Percentiles rank a stretch among this genome's conserved stretches.
These are phyloP conservation scores for Oreonectes daqikongensis DNA, from an alignment of 2,797 vertebrate species.

Conservation along the genomic window DNA sequence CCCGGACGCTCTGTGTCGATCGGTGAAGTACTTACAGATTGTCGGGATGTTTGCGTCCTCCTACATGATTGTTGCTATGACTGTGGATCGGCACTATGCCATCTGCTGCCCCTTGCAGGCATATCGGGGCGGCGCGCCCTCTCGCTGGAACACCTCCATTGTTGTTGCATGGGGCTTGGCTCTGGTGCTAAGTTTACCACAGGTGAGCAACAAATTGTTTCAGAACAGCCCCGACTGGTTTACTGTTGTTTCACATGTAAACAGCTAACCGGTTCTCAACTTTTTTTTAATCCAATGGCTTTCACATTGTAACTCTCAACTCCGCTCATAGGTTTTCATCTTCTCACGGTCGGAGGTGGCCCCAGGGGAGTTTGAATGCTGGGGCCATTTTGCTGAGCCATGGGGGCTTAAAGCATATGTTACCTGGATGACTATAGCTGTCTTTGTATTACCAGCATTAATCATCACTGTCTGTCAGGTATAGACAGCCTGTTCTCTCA, in stretches of 20 bases:
- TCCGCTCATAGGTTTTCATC: slow-evolving; percentile 78
- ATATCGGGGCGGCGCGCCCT: slow-evolving; percentile 80
- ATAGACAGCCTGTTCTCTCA: not conserved
- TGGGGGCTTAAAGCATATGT: slow-evolving; percentile 88
- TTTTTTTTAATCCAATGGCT: not conserved
- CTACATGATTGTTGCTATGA: slow-evolving; percentile 90
- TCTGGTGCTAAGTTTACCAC: slow-evolving; percentile 85
- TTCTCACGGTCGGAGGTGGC: slow-evolving; percentile 80
- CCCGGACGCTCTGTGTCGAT: slow-evolving; percentile 83
- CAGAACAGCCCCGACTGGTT: slow-evolving; percentile 4
- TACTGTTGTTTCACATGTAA: not conserved
- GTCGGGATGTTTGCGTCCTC: slow-evolving; percentile 94
- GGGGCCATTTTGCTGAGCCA: slow-evolving; percentile 79
- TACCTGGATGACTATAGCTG: slow-evolving; percentile 85
- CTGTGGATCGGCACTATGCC: slow-evolving; percentile 87
- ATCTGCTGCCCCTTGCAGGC: slow-evolving; percentile 87
- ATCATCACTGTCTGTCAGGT: slow-evolving; percentile 83
- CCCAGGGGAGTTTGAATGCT: slow-evolving; percentile 81
- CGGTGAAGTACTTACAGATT: slow-evolving; percentile 89
- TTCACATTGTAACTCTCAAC: not conserved
- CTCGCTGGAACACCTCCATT: slow-evolving; percentile 77
- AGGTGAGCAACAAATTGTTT: slow-evolving; percentile 67
- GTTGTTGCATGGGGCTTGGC: slow-evolving; percentile 84
- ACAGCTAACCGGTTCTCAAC: not conserved
- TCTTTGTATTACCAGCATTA: slow-evolving; percentile 82